These are phyloP conservation scores for Australoheros facetus DNA, from an alignment of 2,797 vertebrate genomes.

Conservation along the genomic window DNA sequence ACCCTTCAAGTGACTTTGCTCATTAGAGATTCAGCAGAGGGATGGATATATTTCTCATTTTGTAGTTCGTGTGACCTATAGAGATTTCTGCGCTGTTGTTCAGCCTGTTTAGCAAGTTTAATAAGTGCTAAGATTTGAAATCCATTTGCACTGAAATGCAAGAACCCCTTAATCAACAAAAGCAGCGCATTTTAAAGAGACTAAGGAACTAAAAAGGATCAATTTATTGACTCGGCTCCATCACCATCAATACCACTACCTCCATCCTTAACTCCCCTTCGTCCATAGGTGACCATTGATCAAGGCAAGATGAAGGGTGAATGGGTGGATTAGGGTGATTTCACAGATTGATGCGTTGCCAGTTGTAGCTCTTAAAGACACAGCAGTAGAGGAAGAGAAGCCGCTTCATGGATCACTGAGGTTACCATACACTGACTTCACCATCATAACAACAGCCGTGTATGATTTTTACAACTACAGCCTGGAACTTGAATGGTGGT, in stretches of 20 bases:
- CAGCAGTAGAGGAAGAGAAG: background rate
- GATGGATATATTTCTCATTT: conserved; percentile 5
- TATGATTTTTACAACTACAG: background rate
- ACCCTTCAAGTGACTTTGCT: background rate
- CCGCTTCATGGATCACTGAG: conserved; percentile 10
- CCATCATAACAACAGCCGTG: background rate
- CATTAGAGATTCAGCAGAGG: conserved; percentile 26
- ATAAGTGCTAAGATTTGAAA: conserved; percentile 53
- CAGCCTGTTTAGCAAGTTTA: conserved; percentile 56
- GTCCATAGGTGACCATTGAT: conserved; percentile 66
- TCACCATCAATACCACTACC: conserved; percentile 45
- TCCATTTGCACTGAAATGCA: conserved; percentile 35
- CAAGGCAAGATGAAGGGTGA: conserved; percentile 55
- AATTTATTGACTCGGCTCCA: conserved; percentile 51
- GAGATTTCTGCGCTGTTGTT: conserved; percentile 11
- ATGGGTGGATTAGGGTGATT: conserved; percentile 62
- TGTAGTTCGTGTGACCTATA: conserved; percentile 11
- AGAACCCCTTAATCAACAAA: conserved; percentile 58
- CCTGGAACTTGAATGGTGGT: background rate
- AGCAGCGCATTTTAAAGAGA: conserved; percentile 46
- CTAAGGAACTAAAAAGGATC: conserved; percentile 46
- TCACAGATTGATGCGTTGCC: conserved; percentile 58
- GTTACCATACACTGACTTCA: background rate
- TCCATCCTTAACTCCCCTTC: conserved; percentile 1
- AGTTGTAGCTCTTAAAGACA: conserved; percentile 41